Evolutionary conservation across 2,888 invertebrate genomes (phyloP).

Genomic region (Mystacides longicornis): DNA sequence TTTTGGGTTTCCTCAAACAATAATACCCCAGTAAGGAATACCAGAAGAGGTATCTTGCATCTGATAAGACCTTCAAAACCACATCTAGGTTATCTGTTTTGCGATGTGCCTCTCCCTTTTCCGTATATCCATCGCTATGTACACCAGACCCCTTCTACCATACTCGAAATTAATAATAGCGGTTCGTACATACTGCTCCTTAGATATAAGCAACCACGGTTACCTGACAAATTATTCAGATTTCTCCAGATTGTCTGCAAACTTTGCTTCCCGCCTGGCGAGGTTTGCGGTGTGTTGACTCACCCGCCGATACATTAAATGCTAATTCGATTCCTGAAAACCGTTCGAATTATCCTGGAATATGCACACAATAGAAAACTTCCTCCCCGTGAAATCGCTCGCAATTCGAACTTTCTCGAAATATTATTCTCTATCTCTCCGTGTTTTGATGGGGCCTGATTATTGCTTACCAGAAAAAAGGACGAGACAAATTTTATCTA

Average conservation of each 20-base stretch:
- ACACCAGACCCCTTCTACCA: not conserved
- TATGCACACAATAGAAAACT: slow-evolving; percentile 1
- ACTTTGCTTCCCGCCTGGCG: slow-evolving; percentile 18
- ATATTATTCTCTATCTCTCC: not conserved
- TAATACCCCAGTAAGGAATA: too few relatives aligned
- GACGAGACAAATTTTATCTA: not conserved
- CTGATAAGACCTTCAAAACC: not conserved
- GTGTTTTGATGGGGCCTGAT: not conserved
- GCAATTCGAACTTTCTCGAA: not conserved
- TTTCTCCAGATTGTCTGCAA: slow-evolving; percentile 21
- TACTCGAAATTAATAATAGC: not conserved
- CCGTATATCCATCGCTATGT: too few relatives aligned
- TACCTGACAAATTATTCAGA: slow-evolving; percentile 21
- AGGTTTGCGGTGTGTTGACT: slow-evolving; percentile 21
- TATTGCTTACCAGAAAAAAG: not conserved
- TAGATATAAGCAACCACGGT: slow-evolving; percentile 1
- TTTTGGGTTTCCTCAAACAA: too few relatives aligned
- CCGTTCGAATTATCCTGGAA: not conserved
- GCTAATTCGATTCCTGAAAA: slow-evolving; percentile 19
- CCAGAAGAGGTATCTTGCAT: too few relatives aligned
- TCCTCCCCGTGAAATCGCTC: not conserved
- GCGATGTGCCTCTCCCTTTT: too few relatives aligned
- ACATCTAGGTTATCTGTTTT: not conserved
- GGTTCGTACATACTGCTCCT: slow-evolving; percentile 6
- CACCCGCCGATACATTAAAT: slow-evolving; percentile 23